Percentiles rank a stretch among this genome's conserved stretches.
Evolutionary conservation across 2,888 invertebrate genomes (phyloP).

Genomic region (Brenthis daphne): DNA sequence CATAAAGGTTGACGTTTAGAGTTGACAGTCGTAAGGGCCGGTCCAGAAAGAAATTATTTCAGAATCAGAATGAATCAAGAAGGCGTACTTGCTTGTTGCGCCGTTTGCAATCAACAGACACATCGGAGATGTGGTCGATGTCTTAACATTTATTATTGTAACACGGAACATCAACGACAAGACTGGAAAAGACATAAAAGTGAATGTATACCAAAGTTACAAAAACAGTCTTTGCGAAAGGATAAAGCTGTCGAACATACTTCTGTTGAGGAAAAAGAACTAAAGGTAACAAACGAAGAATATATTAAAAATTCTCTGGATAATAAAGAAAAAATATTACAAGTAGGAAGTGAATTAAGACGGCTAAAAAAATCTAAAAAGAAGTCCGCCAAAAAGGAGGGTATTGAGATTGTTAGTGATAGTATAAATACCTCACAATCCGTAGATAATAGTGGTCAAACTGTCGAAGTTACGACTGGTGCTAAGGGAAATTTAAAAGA

Average conservation of each 20-base stretch:
- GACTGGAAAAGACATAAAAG: constrained; percentile 90
- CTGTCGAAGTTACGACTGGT: constrained; percentile 43
- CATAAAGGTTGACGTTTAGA: constrained; percentile 31
- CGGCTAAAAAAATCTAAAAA: constrained; percentile 57
- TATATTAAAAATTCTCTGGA: constrained; percentile 42
- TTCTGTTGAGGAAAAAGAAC: constrained; percentile 51
- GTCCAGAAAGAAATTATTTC: constrained; percentile 59
- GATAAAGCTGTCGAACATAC: constrained; percentile 55
- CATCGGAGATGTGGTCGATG: constrained; percentile 89
- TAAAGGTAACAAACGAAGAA: constrained; percentile 53
- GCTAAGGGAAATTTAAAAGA: constrained; percentile 45
- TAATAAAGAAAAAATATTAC: constrained; percentile 44
- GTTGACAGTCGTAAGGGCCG: constrained; percentile 52
- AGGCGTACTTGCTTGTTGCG: constrained; percentile 77
- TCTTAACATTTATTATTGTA: constrained; percentile 88
- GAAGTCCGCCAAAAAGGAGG: constrained; percentile 58
- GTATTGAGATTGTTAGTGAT: constrained; percentile 54
- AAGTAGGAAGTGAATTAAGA: constrained; percentile 53
- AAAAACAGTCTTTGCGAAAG: constrained; percentile 59
- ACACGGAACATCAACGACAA: constrained; percentile 88
- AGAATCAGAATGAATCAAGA: constrained; percentile 80
- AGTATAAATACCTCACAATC: constrained; percentile 57
- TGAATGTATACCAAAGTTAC: constrained; percentile 78
- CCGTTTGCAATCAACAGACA: constrained; percentile 84
- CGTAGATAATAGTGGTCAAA: constrained; percentile 48